Percentiles rank a stretch among this genome's conserved stretches.
Evolutionary conservation across 2,113 vertebrate species (phyloP).

Genomic region (Leptocoma aspasia): DNA sequence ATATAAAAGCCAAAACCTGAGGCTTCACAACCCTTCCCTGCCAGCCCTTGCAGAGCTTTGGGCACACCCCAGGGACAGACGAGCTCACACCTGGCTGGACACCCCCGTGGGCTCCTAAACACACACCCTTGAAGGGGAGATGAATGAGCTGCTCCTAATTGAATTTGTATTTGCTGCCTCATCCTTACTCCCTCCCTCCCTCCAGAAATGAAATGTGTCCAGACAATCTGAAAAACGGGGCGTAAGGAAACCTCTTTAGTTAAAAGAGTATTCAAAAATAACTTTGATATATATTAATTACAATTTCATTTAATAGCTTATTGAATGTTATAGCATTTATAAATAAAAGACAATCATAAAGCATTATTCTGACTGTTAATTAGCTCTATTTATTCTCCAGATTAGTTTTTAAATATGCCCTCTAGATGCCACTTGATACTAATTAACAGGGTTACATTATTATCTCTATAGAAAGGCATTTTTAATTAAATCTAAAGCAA

Average conservation of each 20-base stretch:
- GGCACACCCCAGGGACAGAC: fast-evolving
- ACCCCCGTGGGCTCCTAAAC: fast-evolving
- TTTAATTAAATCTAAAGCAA: conserved; percentile 78
- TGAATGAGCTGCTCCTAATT: background rate
- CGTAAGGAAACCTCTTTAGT: background rate
- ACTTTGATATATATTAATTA: conserved; percentile 68
- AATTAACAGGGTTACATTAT: conserved; percentile 76
- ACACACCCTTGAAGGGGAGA: background rate
- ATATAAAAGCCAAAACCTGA: no score
- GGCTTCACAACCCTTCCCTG: background rate
- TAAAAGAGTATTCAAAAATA: conserved; percentile 34
- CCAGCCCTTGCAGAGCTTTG: background rate
- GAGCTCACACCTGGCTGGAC: background rate
- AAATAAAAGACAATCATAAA: conserved; percentile 75
- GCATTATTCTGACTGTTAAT: conserved; percentile 73
- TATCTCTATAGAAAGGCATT: conserved; percentile 72
- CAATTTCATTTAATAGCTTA: conserved; percentile 45
- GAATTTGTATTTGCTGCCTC: background rate
- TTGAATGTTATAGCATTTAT: conserved; percentile 60
- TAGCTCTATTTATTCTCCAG: conserved; percentile 75
- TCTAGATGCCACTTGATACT: conserved; percentile 77
- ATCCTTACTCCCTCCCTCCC: background rate
- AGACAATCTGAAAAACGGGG: background rate
- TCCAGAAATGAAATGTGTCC: background rate
- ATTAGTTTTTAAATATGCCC: conserved; percentile 76